Conservation (phyloP, 2,797 vertebrate species). For the Enteromius treurensis region DNA sequence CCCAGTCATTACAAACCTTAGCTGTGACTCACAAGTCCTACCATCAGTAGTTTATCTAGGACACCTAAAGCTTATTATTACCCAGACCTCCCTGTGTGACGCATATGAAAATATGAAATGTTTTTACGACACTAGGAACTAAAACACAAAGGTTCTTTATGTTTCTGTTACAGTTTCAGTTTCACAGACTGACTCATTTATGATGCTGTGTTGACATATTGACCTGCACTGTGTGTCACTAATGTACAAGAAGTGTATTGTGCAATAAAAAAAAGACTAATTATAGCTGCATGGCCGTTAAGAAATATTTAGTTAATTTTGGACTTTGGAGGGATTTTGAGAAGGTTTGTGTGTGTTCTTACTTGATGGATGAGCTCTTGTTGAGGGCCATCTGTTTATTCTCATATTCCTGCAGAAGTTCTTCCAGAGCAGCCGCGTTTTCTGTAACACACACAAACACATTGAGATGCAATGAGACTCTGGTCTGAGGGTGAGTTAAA, state of each 20-base stretch:
- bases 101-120: neutral
- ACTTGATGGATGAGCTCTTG: slow-evolving; percentile 84
- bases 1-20: neutral
- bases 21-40: neutral
- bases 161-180: neutral
- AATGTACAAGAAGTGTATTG: neutral
- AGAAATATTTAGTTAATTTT: neutral
- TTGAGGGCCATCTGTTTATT: slow-evolving; percentile 78
- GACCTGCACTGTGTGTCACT: slow-evolving; percentile 5
- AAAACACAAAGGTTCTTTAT: neutral
- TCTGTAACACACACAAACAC: slow-evolving; percentile 73
- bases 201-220: neutral
- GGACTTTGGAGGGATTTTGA: neutral
- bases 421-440: slow-evolving; percentile 92
- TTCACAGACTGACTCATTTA: neutral
- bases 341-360: slow-evolving; percentile 60
- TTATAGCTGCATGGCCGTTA: neutral
- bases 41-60: neutral
- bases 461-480: slow-evolving; percentile 1
- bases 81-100: neutral
- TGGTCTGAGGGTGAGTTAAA: neutral
- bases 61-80: neutral
- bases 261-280: neutral
- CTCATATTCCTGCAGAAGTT: slow-evolving; percentile 91
- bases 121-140: neutral